Base-by-base conservation (phyloP, 2,888 invertebrate genomes). In the Myopa tessellatipennis region DNA sequence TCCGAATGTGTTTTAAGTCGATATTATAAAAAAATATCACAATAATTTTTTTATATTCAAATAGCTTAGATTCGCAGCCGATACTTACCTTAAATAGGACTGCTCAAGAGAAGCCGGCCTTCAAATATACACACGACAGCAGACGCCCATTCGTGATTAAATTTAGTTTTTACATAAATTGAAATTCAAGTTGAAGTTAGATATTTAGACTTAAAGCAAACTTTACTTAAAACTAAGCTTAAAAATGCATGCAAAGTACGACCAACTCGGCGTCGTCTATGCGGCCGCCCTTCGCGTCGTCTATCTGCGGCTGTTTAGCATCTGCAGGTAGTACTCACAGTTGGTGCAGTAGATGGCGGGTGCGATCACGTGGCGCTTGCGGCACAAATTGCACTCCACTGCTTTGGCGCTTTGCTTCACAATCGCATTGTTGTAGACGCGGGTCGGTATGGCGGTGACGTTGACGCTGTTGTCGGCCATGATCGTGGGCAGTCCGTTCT, bases 251-350 rank as follows among this genome's bases (percentile, higher is more conserved):
- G 7, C 10, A 26, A 58, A 26, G 61, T 4, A 26, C n/a, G 18
- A n/a, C 18, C 14, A 8, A 61, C 26, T 26, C 26, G 26, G 26
- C 26, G 45, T 65, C 26, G 38, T 55, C 67, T 16, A 45, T 14
- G 4, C 50, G 58, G 50, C 50, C 68, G 68, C 4, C 40, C 8
- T 14, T 61, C 18, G 26, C 18, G 14, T 6, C 74, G 45, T 34
- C 52, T 88, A 89, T 85, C 89, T 87, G 77, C 89, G 85, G 80
- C 85, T 89, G 78, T 89, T 89, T 40, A 89, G 81, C 88, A 88
- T 89, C 80, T 95, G 95, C 94, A 98, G 94, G 87, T 97, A 98
- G 90, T 95, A 96, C 87, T 96, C 96, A 90, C 97, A 97, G 89
- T 97, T 96, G 72, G 93, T 91, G 89, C 97, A 98, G 87, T 97